Percentiles rank a stretch among this genome's conserved stretches.
These are phyloP conservation scores for Corythornis cristatus DNA, from an alignment of 2,113 vertebrate genomes.

Conservation along the genomic window DNA sequence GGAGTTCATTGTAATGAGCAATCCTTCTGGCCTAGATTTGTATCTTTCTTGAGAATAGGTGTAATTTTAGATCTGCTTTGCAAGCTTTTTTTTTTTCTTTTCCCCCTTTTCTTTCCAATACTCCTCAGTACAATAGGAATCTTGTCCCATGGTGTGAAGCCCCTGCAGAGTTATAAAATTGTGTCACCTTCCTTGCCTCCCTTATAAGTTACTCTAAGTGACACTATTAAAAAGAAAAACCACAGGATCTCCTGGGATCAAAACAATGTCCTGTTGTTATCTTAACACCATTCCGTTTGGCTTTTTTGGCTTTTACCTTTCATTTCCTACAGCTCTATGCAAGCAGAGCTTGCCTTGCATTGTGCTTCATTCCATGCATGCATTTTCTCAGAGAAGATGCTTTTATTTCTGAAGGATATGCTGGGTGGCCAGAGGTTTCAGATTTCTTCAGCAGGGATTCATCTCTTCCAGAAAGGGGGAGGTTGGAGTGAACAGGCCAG, in stretches of 20 bases:
- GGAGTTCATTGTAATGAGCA: slow-evolving; percentile 74
- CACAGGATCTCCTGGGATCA: slow-evolving; percentile 54
- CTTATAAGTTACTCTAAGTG: slow-evolving; percentile 65
- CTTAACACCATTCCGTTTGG: slow-evolving; percentile 14
- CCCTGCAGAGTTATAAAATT: slow-evolving; percentile 71
- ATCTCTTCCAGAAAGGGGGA: slow-evolving; percentile 10
- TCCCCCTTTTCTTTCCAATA: slow-evolving; percentile 47
- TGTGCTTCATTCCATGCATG: slow-evolving; percentile 31
- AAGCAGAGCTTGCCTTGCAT: not conserved
- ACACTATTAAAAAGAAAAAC: slow-evolving; percentile 57
- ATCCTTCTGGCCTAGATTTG: slow-evolving; percentile 79
- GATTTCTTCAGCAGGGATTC: slow-evolving; percentile 41
- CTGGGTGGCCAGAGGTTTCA: slow-evolving; percentile 47
- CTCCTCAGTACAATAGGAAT: slow-evolving; percentile 67
- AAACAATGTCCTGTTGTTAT: slow-evolving; percentile 63
- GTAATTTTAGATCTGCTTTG: slow-evolving; percentile 79
- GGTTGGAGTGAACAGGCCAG: not conserved
- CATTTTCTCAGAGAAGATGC: slow-evolving; percentile 45
- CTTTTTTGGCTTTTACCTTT: slow-evolving; percentile 36
- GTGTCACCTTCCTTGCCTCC: slow-evolving; percentile 54
- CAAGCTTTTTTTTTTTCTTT: slow-evolving; percentile 38
- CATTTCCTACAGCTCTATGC: slow-evolving; percentile 19
- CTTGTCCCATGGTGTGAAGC: slow-evolving; percentile 73
- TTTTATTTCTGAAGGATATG: slow-evolving; percentile 40
- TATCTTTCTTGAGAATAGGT: slow-evolving; percentile 81